These are phyloP conservation scores for Tragelaphus eurycerus DNA, from an alignment of 2,797 vertebrate genomes.

Conservation along the genomic window DNA sequence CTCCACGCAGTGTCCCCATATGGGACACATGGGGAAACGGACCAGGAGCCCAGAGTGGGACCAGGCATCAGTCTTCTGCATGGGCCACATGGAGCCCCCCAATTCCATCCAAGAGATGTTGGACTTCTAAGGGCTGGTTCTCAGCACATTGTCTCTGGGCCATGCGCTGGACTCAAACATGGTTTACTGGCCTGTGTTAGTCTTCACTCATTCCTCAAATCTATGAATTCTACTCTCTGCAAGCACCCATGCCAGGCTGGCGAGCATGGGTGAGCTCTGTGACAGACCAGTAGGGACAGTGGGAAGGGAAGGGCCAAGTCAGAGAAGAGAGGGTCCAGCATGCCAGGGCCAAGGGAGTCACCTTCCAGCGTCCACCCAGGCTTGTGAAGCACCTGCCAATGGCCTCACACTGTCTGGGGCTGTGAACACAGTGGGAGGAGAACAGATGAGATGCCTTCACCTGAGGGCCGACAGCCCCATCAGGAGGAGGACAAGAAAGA, in stretches of 20 bases:
- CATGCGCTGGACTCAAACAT: accelerated
- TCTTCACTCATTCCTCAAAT: not conserved
- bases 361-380: not conserved
- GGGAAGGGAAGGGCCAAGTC: not conserved
- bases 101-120: not conserved
- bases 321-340: not conserved
- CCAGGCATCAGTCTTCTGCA: not conserved
- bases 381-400: not conserved
- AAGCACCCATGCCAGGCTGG: not conserved
- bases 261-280: not conserved
- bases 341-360: accelerated
- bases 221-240: not conserved
- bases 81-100: not conserved
- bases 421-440: not conserved
- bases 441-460: not conserved
- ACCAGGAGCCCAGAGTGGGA: not conserved
- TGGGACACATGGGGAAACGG: not conserved
- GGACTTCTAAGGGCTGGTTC: not conserved
- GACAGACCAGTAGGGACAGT: not conserved
- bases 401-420: accelerated
- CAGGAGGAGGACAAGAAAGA: not conserved
- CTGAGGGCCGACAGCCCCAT: accelerated
- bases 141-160: not conserved
- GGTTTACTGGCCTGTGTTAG: not conserved
- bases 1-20: accelerated